Percentiles rank a stretch among this genome's conserved stretches.
Conservation (phyloP, 2,797 vertebrate genomes). For the Anguilla pacifica region DNA sequence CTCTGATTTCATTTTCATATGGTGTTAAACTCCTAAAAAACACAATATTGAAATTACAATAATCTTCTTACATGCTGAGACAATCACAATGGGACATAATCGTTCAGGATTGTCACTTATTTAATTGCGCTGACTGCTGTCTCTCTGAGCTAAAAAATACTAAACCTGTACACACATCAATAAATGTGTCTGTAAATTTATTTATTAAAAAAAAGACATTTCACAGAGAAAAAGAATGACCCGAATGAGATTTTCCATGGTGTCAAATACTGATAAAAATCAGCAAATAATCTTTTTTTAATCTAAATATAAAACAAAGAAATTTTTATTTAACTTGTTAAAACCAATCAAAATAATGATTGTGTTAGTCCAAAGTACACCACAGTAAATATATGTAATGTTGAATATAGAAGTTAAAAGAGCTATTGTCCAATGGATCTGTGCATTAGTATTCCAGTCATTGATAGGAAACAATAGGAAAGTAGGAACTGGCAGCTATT, state of each 20-base stretch:
- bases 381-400: neutral
- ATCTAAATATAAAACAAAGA: neutral
- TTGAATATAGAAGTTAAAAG: neutral
- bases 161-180: neutral
- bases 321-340: neutral
- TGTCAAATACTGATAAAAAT: neutral
- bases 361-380: neutral
- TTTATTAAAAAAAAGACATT: neutral
- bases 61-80: conserved; percentile 77
- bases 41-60: conserved; percentile 78
- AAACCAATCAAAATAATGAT: neutral
- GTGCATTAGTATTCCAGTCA: neutral
- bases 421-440: neutral
- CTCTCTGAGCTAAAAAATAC: neutral
- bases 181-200: neutral
- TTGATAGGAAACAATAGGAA: neutral
- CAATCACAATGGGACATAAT: conserved; percentile 68
- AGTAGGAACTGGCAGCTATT: neutral
- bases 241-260: too few relatives aligned
- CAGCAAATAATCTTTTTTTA: neutral
- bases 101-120: conserved; percentile 13
- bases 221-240: too few relatives aligned
- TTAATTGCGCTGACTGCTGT: conserved; percentile 2
- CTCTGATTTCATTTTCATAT: conserved; percentile 65
- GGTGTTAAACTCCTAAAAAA: conserved; percentile 57